These are phyloP conservation scores for Peribatodes rhomboidaria DNA, from an alignment of 2,888 invertebrate species.

Conservation along the genomic window DNA sequence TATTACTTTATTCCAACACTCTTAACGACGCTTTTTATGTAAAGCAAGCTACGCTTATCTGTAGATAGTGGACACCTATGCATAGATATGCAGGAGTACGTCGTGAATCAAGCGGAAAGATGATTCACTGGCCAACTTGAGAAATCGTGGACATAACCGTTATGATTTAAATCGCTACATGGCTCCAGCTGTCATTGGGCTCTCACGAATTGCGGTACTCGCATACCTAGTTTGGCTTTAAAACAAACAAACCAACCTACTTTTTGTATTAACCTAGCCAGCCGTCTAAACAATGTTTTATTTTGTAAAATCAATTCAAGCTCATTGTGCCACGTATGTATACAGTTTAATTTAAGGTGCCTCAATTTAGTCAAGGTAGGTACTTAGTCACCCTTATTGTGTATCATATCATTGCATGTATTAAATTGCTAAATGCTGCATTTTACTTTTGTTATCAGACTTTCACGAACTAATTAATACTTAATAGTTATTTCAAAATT, in stretches of 20 bases:
- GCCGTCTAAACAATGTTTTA: not conserved
- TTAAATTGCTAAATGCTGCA: no score
- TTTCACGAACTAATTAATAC: no score
- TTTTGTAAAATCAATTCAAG: no score
- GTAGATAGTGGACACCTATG: constrained; percentile 36
- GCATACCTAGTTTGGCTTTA: constrained; percentile 63
- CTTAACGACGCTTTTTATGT: constrained; percentile 49
- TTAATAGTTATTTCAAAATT: no score
- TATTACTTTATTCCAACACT: constrained; percentile 46
- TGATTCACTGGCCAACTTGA: constrained; percentile 76
- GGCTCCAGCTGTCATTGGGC: constrained; percentile 68
- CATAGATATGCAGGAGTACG: constrained; percentile 37
- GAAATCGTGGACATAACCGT: constrained; percentile 73
- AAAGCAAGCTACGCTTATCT: constrained; percentile 51
- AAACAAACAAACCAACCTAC: constrained; percentile 39
- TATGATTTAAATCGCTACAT: constrained; percentile 79
- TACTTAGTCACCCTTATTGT: no score
- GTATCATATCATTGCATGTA: no score
- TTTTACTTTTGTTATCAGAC: no score
- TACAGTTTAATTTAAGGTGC: no score
- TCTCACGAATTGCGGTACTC: constrained; percentile 77
- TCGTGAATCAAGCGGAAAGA: constrained; percentile 81
- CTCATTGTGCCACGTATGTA: no score
- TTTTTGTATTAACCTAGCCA: constrained; percentile 2
- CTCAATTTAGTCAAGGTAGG: no score